phyloP scores from a whole-genome alignment of 2,113 vertebrate species.

The Passer montanus region DNA sequence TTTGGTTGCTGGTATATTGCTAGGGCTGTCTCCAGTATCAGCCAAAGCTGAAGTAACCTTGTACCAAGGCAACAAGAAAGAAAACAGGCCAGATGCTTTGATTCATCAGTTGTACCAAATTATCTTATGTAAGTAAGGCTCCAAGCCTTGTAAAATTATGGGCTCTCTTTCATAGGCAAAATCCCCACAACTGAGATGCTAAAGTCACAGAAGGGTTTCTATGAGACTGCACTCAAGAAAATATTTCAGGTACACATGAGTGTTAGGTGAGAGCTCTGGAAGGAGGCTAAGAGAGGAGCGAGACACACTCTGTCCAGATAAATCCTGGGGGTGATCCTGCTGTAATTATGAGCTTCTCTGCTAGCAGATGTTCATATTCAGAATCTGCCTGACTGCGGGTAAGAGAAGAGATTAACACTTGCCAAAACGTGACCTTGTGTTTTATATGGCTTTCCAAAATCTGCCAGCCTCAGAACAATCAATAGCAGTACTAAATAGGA shows the following conservation, averaged over 20 bases:
- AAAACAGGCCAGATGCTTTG: background rate
- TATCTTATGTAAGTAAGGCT: background rate
- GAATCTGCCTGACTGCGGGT: background rate
- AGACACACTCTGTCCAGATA: background rate
- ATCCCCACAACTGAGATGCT: background rate
- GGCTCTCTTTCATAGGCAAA: background rate
- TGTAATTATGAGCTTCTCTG: background rate
- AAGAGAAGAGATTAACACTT: background rate
- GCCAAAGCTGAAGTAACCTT: background rate
- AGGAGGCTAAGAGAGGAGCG: background rate
- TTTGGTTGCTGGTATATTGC: background rate
- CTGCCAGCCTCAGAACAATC: background rate
- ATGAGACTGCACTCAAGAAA: background rate
- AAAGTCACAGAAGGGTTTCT: background rate
- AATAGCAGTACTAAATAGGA: background rate
- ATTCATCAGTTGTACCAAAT: background rate
- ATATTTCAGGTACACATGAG: background rate
- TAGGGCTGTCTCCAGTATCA: background rate
- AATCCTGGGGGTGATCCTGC: background rate
- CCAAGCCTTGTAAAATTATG: background rate
- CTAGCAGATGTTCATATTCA: background rate
- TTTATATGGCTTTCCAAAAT: constrained; percentile 32
- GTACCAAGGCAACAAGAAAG: background rate
- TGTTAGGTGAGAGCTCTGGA: background rate
- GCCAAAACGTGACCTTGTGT: background rate